Conservation (phyloP, 2,888 invertebrate species). For the Morpho helenor region DNA sequence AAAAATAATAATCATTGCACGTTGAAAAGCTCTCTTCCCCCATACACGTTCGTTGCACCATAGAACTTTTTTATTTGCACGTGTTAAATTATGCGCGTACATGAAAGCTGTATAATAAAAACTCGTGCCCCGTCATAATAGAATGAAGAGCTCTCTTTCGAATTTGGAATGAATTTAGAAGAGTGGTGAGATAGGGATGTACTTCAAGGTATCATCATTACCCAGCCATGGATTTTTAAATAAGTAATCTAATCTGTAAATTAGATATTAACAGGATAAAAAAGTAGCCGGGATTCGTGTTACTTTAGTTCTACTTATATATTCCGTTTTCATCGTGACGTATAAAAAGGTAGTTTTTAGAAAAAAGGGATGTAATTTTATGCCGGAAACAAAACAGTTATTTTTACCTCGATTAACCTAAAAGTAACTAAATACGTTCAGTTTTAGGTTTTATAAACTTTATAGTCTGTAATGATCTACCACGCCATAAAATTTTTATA, state of each 20-base stretch:
- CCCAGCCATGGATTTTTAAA: no score
- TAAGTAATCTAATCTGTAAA: no score
- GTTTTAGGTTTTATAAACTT: neutral
- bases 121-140: constrained; percentile 39
- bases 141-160: constrained; percentile 37
- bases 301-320: no score
- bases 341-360: no score
- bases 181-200: neutral
- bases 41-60: constrained; percentile 21
- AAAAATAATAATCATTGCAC: constrained; percentile 11
- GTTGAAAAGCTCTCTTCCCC: constrained; percentile 16
- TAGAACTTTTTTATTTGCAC: constrained; percentile 20
- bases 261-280: no score
- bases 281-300: no score
- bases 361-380: no score
- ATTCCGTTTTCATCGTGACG: no score
- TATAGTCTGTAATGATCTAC: neutral
- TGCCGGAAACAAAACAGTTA: no score
- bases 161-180: constrained; percentile 34
- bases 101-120: constrained; percentile 42
- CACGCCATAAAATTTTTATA: constrained; percentile 7
- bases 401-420: no score
- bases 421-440: no score
- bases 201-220: neutral
- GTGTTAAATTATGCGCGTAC: constrained; percentile 32